A percentile compares a stretch with the other conserved stretches of the same genome.
These are phyloP conservation scores for Tinamus major DNA, from an alignment of 2,797 vertebrate genomes.

Conservation along the genomic window DNA sequence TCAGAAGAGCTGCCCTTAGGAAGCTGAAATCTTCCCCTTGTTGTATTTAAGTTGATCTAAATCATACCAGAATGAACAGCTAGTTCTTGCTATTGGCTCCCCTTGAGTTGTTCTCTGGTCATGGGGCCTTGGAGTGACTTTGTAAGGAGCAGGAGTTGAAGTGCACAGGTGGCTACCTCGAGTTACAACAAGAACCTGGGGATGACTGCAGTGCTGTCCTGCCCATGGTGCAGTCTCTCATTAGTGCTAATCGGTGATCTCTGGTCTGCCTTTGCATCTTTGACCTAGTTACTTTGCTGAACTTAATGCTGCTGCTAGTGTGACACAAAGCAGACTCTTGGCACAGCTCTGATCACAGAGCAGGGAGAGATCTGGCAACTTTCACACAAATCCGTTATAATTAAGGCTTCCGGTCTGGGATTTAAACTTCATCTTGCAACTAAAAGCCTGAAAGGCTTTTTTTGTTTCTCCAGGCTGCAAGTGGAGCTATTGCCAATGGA, in stretches of 20 bases:
- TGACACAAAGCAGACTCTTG: constrained; percentile 71
- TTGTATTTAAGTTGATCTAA: not conserved
- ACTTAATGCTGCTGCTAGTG: constrained; percentile 38
- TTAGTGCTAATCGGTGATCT: constrained; percentile 34
- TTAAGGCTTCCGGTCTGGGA: constrained; percentile 55
- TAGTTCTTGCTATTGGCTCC: not conserved
- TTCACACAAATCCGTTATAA: constrained; percentile 64
- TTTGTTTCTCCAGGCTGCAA: constrained; percentile 22
- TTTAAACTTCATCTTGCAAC: constrained; percentile 36
- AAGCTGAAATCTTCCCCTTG: not conserved
- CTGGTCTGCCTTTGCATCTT: constrained; percentile 40
- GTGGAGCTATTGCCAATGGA: not conserved
- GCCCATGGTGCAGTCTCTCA: not conserved
- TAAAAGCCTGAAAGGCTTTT: constrained; percentile 4
- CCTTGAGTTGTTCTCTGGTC: not conserved
- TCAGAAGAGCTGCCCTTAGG: not conserved
- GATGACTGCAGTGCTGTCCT: not conserved
- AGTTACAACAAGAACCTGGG: not conserved
- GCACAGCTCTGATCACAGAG: constrained; percentile 45
- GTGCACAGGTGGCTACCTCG: not conserved
- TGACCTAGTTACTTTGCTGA: constrained; percentile 62
- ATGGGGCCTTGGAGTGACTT: not conserved
- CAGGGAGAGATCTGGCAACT: constrained; percentile 62
- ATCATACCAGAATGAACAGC: not conserved
- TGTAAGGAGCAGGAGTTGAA: not conserved